Evolutionary conservation across 1,140 invertebrate species (phyloP), one percentile per base, ranked within the genome.

Genomic region (Drosophila bocki): DNA sequence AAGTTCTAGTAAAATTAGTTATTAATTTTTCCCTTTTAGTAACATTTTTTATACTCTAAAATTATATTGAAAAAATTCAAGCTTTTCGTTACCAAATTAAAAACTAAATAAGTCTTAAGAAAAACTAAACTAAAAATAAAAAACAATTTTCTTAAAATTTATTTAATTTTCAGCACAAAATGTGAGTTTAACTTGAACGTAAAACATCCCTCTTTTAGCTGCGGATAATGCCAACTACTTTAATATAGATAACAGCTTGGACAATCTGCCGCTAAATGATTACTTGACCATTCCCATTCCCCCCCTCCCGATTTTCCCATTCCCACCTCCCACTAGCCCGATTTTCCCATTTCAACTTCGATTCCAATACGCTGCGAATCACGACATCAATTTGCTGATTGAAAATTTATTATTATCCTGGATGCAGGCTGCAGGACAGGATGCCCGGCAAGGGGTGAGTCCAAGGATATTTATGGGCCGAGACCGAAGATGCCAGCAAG

Each of bases 301-400:
- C 9, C 22, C 26, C 9, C 22, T 2, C 22, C 15, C 15, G 8
- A 19, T 19, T 53, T 53, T 19, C 50, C 50, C 11, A 35, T 19
- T 35, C 17, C 11, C 29, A 19, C 19, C 19, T 2, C 19, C 22
- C 22, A 22, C 22, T 22, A 22, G 19, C 4, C 42, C 11, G 12
- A 15, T 12, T 51, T 33, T 35, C n/a, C 70, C 32, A n/a, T 48
- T n/a, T 65, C 53, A 51, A 57, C 19, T 58, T 39, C 45, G 41
- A 57, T 53, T 39, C 13, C 51, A 57, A 60, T 51, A 59, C 42
- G 82, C 57, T 67, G 72, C 29, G 78, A 82, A 85, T 85, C 82
- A 85, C 82, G 79, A 86, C 76, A 72, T 85, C 82, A 85, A 85
- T 85, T 85, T 85, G 82, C 78, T 85, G 82, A 85, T 85, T 85